Conservation (phyloP, 2,888 invertebrate genomes). For the Cheilosia variabilis region DNA sequence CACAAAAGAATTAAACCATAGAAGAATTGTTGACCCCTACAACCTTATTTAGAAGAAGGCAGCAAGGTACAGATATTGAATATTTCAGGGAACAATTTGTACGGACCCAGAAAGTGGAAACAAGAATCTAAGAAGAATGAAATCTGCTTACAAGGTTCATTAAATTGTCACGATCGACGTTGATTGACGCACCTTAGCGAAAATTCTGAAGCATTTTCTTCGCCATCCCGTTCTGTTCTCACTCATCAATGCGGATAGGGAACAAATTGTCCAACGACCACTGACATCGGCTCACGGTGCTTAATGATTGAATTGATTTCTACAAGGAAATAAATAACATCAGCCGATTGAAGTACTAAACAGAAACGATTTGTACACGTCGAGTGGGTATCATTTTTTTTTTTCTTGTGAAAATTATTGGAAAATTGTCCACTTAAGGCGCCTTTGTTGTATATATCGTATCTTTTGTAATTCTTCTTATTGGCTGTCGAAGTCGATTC, state of each 20-base stretch:
- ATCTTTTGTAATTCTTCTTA: too few species aligned
- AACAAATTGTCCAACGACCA: constrained; percentile 53
- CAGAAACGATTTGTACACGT: constrained; percentile 6
- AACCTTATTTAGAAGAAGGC: constrained; percentile 55
- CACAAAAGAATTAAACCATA: constrained; percentile 58
- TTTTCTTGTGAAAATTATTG: constrained; percentile 9
- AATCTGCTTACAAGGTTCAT: constrained; percentile 62
- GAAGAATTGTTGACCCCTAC: constrained; percentile 67
- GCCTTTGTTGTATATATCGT: too few species aligned
- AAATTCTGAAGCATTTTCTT: constrained; percentile 51
- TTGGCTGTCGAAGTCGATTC: too few species aligned
- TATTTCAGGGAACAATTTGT: constrained; percentile 55
- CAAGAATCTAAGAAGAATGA: constrained; percentile 28
- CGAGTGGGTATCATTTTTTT: not conserved
- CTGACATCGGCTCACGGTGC: constrained; percentile 34
- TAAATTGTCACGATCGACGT: constrained; percentile 74
- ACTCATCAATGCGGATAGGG: constrained; percentile 30
- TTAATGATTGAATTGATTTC: constrained; percentile 47
- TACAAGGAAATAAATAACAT: constrained; percentile 15
- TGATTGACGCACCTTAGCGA: constrained; percentile 73
- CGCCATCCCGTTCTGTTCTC: constrained; percentile 3
- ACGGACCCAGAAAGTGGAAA: constrained; percentile 15
- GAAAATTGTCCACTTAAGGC: constrained; percentile 18
- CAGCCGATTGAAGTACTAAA: not conserved
- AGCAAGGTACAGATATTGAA: constrained; percentile 27